These are phyloP conservation scores for Drosophila pallidifrons DNA, from an alignment of 1,140 invertebrate species.

Conservation along the genomic window DNA sequence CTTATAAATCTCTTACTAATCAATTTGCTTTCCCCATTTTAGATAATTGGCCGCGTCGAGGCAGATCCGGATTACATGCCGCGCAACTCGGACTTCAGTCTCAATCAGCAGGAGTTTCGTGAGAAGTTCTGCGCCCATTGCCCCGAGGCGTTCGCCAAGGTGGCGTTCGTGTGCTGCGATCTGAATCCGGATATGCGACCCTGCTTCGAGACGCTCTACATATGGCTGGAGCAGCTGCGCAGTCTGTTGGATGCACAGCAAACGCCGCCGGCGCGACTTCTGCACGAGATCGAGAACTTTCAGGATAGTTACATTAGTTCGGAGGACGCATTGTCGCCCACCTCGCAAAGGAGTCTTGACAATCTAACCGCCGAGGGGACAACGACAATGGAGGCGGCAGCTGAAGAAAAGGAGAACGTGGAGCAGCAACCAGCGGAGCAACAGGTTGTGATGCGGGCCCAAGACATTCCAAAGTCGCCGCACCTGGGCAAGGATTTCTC, in stretches of 20 bases:
- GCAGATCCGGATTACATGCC: conserved; percentile 97
- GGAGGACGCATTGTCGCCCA: conserved; percentile 77
- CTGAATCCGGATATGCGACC: conserved; percentile 94
- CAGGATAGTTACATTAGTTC: conserved; percentile 80
- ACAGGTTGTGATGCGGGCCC: conserved; percentile 60
- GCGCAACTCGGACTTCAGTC: conserved; percentile 94
- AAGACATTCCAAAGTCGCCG: conserved; percentile 83
- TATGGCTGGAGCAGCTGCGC: conserved; percentile 92
- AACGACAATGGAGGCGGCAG: background rate
- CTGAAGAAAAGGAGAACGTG: conserved; percentile 47
- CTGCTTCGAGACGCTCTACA: conserved; percentile 93
- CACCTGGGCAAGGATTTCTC: conserved; percentile 84
- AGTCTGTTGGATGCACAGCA: conserved; percentile 89
- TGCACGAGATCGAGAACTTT: conserved; percentile 92
- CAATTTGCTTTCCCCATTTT: conserved; percentile 37
- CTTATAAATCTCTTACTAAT: too few species aligned
- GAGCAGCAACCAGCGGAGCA: conserved; percentile 48
- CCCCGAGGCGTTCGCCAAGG: conserved; percentile 94
- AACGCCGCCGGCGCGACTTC: conserved; percentile 88
- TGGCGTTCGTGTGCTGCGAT: conserved; percentile 95
- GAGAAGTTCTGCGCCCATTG: conserved; percentile 95
- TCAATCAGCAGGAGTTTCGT: conserved; percentile 94
- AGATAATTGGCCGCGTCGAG: conserved; percentile 96
- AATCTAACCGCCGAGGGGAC: conserved; percentile 33
- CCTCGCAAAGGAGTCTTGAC: conserved; percentile 75